Base-by-base conservation (phyloP, 1,140 invertebrate genomes). In the Brachionus calyciflorus region DNA sequence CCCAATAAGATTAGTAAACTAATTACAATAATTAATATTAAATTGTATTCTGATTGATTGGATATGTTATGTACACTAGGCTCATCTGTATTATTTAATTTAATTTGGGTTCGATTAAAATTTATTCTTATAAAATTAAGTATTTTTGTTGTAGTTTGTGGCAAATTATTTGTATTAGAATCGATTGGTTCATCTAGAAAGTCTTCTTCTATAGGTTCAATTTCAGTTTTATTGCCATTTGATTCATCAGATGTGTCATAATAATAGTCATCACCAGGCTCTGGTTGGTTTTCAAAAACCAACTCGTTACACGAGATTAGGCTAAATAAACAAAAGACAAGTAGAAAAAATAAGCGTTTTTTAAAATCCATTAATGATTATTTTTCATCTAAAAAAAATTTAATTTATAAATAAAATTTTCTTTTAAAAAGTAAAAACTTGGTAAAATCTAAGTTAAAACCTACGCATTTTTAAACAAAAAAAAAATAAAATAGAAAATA, bases 381-480 rank as follows among this genome's bases (percentile, higher is more conserved):
- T 33, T 17, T 60, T 60, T 60, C 55, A 60, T 60, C 55, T 60
- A 60, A 60, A 60, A 17, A 60, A 33, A 28, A 60, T 55, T 28
- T 28, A 55, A 33, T 9, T 33, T 60, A 33, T 37, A 26, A 60
- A 37, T 33, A 37, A 33, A 60, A 37, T 37, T 60, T 37, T 19
- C 9, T 40, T 33, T 60, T 37, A 30, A 33, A 37, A 17, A 10
- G 28, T 26, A 17, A 17, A 60, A 37, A 19, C 17, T 60, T 60
- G 7, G 30, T 33, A 60, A 49, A 60, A 60, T 17, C 33, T 37
- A 5, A 9, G 3, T 37, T 5, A 60, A 60, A 60, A n/a, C 55
- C 55, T 60, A 60, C 55, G 55, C 55, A 37, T 14, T 37, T 37
- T 60, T 60, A 60, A 60, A 60, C 55, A 60, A 60, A 30, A 60